These are phyloP conservation scores for Celastrina argiolus DNA, from an alignment of 2,888 invertebrate genomes.

Conservation along the genomic window DNA sequence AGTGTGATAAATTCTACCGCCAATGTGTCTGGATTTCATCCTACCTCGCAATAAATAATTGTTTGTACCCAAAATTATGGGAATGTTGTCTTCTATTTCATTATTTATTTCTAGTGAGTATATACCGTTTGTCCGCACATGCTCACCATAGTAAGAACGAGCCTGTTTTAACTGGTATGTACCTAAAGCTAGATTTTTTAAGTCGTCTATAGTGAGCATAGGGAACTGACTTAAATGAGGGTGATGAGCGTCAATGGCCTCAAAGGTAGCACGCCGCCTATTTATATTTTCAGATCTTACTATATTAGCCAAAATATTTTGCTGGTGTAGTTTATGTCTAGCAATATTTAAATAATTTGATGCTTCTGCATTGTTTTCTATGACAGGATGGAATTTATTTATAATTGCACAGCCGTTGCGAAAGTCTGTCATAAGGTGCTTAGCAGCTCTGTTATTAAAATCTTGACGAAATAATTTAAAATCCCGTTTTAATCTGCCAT, in stretches of 20 bases:
- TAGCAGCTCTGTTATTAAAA: neutral
- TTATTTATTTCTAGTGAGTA: neutral
- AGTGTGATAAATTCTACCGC: neutral
- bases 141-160: neutral
- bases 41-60: neutral
- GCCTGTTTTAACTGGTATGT: neutral
- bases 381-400: neutral
- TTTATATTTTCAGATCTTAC: neutral
- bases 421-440: neutral
- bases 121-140: neutral
- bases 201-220: neutral
- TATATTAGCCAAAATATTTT: neutral
- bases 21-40: neutral
- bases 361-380: neutral
- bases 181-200: neutral
- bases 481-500: neutral
- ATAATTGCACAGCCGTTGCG: neutral
- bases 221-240: neutral
- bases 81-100: neutral
- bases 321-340: neutral
- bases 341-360: neutral
- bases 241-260: neutral
- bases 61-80: neutral
- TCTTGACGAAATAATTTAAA: too few relatives aligned
- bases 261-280: conserved; percentile 10